Evolutionary conservation across 2,888 invertebrate species (phyloP).

Genomic region (Metalampra italica): DNA sequence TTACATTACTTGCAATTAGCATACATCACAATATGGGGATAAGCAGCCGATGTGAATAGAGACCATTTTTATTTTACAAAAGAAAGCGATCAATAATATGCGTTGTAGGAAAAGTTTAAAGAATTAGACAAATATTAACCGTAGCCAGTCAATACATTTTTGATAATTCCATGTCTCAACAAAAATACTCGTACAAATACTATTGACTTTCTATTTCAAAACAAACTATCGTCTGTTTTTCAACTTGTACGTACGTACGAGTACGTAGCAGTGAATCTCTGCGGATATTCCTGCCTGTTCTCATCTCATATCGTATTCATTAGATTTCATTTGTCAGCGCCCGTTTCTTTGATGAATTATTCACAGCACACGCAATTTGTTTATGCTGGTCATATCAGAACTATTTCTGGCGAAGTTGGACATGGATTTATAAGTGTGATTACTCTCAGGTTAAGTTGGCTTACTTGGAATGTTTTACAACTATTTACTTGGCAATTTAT

Average conservation of each 20-base stretch:
- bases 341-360: conserved; percentile 70
- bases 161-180: no score
- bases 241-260: conserved; percentile 20
- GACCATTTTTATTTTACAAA: no score
- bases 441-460: conserved; percentile 29
- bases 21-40: no score
- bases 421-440: conserved; percentile 38
- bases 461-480: not conserved
- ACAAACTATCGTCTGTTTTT: conserved; percentile 14
- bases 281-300: conserved; percentile 31
- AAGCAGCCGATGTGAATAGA: no score
- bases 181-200: not conserved
- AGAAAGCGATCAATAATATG: no score
- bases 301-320: conserved; percentile 71
- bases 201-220: not conserved
- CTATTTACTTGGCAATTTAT: not conserved
- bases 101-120: no score
- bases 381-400: conserved; percentile 50
- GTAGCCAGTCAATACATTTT: no score
- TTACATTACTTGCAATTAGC: no score
- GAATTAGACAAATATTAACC: no score
- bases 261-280: conserved; percentile 38
- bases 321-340: conserved; percentile 73
- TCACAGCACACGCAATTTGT: conserved; percentile 64
- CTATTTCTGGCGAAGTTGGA: conserved; percentile 43